Evolutionary conservation across 64 coral and sea anemone species (phyloP).

Genomic region (Catalaphyllia jardinei): DNA sequence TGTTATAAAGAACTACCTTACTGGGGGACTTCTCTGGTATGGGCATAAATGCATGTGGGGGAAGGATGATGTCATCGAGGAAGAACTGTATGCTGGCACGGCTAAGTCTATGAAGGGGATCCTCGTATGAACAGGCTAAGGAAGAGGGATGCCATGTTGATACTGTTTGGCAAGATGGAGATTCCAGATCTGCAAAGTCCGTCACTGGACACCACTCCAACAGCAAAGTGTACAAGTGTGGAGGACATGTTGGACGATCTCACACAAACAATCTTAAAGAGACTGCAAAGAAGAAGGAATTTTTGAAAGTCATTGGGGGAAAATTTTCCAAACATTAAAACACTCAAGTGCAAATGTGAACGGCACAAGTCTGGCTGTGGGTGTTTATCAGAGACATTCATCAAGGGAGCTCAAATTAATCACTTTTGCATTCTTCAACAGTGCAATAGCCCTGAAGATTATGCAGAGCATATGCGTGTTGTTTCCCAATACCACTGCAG

Average conservation of each 20-base stretch:
- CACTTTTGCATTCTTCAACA: slow-evolving; percentile 46
- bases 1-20: slow-evolving; percentile 18
- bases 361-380: slow-evolving; percentile 47
- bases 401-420: neutral
- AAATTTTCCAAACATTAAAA: slow-evolving; percentile 45
- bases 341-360: slow-evolving; percentile 29
- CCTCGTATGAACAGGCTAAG: slow-evolving; percentile 36
- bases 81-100: slow-evolving; percentile 49
- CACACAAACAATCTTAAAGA: slow-evolving; percentile 46
- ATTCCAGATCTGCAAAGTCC: slow-evolving; percentile 52
- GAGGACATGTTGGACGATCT: slow-evolving; percentile 51
- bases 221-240: slow-evolving; percentile 30
- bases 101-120: slow-evolving; percentile 66
- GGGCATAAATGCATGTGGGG: too few relatives aligned
- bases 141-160: slow-evolving; percentile 25
- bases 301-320: neutral
- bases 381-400: slow-evolving; percentile 24
- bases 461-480: too few relatives aligned
- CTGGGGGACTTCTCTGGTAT: neutral
- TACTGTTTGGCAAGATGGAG: slow-evolving; percentile 47
- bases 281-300: slow-evolving; percentile 55
- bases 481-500: too few relatives aligned
- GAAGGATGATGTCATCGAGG: neutral
- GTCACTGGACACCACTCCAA: neutral
- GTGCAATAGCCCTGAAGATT: neutral